phyloP scores from a whole-genome alignment of 64 coral and sea anemone genomes.

The Stichodactyla helianthus region DNA sequence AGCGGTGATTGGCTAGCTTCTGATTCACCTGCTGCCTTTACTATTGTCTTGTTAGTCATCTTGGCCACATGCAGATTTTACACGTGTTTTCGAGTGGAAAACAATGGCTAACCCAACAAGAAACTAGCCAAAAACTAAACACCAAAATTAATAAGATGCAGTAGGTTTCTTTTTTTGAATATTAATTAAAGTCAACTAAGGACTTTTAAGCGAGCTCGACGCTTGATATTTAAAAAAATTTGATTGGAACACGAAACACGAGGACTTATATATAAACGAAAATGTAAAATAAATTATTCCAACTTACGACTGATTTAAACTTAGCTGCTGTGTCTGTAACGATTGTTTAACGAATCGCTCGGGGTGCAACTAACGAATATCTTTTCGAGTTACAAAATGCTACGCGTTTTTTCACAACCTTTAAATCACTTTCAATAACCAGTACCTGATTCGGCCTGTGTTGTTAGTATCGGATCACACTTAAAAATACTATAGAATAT shows the following conservation, averaged over 20 bases:
- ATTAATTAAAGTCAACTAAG: background rate
- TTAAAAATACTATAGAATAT: background rate
- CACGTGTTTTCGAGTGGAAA: slow-evolving; percentile 10
- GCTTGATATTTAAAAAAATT: background rate
- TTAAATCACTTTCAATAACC: too few species aligned
- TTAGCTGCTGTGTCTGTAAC: too few species aligned
- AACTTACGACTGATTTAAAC: too few species aligned
- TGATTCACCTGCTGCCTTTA: background rate
- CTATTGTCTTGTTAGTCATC: background rate
- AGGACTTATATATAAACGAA: too few species aligned
- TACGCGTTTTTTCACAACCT: too few species aligned
- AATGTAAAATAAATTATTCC: too few species aligned
- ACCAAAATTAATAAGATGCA: background rate
- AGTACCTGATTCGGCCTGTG: background rate
- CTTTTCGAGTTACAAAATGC: too few species aligned
- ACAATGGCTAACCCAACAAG: background rate
- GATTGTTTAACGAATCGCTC: too few species aligned
- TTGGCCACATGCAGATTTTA: slow-evolving; percentile 13
- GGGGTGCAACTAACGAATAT: too few species aligned
- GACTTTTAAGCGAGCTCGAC: background rate
- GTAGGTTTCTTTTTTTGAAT: background rate
- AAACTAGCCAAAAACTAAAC: slow-evolving; percentile 1
- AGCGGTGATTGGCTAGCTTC: background rate
- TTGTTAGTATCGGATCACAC: background rate
- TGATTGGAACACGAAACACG: too few species aligned